A percentile compares a stretch with the other conserved stretches of the same genome.
phyloP scores from a whole-genome alignment of 1,140 invertebrate species.

The Caenorhabditis briggsae region DNA sequence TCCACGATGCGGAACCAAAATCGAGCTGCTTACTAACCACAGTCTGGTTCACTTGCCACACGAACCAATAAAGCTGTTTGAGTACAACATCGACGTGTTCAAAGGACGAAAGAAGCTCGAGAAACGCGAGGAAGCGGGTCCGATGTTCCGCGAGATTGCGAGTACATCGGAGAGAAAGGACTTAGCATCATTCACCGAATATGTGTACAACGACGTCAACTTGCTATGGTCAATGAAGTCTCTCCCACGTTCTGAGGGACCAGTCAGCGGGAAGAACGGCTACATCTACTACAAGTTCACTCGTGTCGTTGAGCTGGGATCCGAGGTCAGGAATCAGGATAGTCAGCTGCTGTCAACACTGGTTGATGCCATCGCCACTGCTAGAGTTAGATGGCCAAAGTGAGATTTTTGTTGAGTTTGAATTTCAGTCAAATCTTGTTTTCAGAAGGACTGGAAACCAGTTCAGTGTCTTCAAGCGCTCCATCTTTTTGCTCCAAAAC shows the following conservation, averaged over 20 bases:
- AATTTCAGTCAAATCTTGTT: not conserved
- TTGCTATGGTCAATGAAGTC: conserved; percentile 2
- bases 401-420: not conserved
- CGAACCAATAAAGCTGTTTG: not conserved
- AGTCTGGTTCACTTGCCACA: not conserved
- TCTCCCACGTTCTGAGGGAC: not conserved
- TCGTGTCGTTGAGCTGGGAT: not conserved
- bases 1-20: not conserved
- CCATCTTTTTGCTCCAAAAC: not conserved
- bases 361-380: not conserved
- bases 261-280: not conserved
- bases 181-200: not conserved
- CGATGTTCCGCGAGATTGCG: not conserved
- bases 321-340: not conserved
- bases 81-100: not conserved
- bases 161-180: not conserved
- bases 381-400: not conserved
- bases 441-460: not conserved
- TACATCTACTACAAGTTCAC: not conserved
- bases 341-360: conserved; percentile 8
- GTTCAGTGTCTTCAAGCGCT: not conserved
- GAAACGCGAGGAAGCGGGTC: not conserved
- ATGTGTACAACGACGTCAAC: conserved; percentile 53
- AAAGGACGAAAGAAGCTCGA: not conserved
- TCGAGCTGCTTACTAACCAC: not conserved